A percentile compares a stretch with the other conserved stretches of the same genome.
Evolutionary conservation across 2,888 invertebrate species (phyloP).

Genomic region (Lasioglossum marginatum): DNA sequence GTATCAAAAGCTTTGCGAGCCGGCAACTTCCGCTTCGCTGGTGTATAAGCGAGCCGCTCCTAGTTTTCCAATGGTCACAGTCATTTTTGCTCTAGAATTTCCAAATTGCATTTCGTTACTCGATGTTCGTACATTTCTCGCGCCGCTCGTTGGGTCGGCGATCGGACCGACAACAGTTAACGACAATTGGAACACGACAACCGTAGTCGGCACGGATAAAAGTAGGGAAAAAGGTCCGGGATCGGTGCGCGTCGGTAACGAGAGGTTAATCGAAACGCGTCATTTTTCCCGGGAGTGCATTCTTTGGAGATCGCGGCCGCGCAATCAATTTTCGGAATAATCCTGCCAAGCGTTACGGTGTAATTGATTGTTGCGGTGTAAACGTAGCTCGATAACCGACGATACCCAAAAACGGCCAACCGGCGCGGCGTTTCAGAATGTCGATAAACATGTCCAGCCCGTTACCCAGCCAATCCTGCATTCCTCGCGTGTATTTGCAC

Average conservation of each 20-base stretch:
- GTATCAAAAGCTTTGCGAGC: no score
- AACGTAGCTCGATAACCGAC: slow-evolving; percentile 67
- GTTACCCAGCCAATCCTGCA: slow-evolving; percentile 75
- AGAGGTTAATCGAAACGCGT: slow-evolving; percentile 17
- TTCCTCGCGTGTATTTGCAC: slow-evolving; percentile 74
- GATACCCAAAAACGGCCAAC: slow-evolving; percentile 70
- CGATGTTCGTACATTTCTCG: neutral
- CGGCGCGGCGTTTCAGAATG: slow-evolving; percentile 73
- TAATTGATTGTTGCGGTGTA: slow-evolving; percentile 73
- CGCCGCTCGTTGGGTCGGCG: neutral
- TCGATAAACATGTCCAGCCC: slow-evolving; percentile 78
- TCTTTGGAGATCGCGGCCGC: slow-evolving; percentile 45
- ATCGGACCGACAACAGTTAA: neutral
- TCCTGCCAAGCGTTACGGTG: slow-evolving; percentile 64
- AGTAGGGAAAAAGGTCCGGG: neutral
- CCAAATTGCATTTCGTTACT: neutral
- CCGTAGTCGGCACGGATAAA: neutral
- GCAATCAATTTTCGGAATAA: slow-evolving; percentile 65
- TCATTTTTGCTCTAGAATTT: neutral
- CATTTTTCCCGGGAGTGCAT: slow-evolving; percentile 28
- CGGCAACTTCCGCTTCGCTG: no score
- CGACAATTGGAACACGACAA: neutral
- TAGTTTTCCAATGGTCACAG: neutral
- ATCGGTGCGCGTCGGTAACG: neutral
- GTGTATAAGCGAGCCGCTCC: neutral